Evolutionary conservation across 2,113 vertebrate species (phyloP), one percentile per base, ranked within the genome.

Genomic region (Pogona vitticeps): DNA sequence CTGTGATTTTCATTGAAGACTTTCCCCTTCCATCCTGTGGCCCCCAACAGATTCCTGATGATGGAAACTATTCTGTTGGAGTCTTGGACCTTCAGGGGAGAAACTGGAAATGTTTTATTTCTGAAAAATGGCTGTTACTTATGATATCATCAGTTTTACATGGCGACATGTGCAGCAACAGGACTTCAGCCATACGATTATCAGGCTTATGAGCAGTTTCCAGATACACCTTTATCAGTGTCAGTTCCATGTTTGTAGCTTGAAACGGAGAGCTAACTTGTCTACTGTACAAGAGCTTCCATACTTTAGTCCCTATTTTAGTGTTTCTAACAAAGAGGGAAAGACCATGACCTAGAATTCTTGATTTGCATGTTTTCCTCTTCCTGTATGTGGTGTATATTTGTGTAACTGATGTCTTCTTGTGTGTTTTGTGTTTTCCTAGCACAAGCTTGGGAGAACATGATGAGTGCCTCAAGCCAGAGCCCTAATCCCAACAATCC

Each of bases 401-500:
- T 83, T 94, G 94, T 65, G 18, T 83, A 92, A 89, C 90, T 80
- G 91, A 94, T 92, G 95, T 89, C 95, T 88, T 90, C 93, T 95
- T 91, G 92, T 95, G 86, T 96, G 88, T 95, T 95, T 94, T 96
- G 88, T 96, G 15, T 95, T 95, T 92, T 95, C 92, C 94, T 95
- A 99, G 98, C 97, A 97, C 98, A 98, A 96, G 96, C 97, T 81
- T 98, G 97, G 97, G 98, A 99, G 95, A 98, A 97, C 82, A 97
- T 96, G 91, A 96, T 97, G 88, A 93, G 96, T 95, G 95, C 96
- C 92, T 97, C 97, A 93, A 97, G 97, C 96, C 98, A 98, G 94
- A 99, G 98, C 92, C 98, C 99, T 86, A 99, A 99, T 96, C 99
- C 98, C 94, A 99, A 99, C 97, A 99, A 99, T 96, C 98, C 98